Base-by-base conservation (phyloP, 1,140 invertebrate species). In the Drosophila sechellia region DNA sequence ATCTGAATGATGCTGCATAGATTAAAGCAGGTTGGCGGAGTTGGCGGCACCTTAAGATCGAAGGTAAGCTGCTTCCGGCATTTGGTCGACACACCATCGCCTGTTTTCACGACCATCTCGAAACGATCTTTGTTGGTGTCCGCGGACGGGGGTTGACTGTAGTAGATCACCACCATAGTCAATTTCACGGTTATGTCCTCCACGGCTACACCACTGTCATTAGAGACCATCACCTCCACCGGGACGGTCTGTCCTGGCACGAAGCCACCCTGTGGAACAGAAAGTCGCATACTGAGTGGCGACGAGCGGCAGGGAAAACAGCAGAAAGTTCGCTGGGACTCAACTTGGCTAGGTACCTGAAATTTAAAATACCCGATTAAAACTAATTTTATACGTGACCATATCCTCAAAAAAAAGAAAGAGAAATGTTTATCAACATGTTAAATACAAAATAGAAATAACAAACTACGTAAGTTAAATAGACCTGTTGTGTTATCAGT, bases 1-100 rank as follows among this genome's bases (percentile, higher is more conserved):
- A 96, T 92, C 90, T 95, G 95, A 56, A 96, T 96, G 42, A 96
- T 94, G 40, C 93, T 93, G 74, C 95, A 96, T 63, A 95, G 94
- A 15, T 94, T 93, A 2, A 96, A 93, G 90, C 96, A 95, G 1
- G 95, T 95, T 2, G 95, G 95, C 5, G 95, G 95, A 70, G 96
- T 91, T 1, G 95, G 93, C 0, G 95, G 95, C 35, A 96, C 93
- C n/a, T 93, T 92, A 11, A 96, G 81, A 17, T 87, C 91, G 57
- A 79, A 90, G 10, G 45, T 70, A 13, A 89, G 75, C 10, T 80
- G 57, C 20, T 90, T 81, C 12, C 69, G 80, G 31, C 64, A 57
- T 13, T 83, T 70, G 3, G 89, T 93, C 94, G 57, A 93, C 85
- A 70, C 94, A 92, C 17, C 93, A 93, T 27, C 92, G 85, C 59